These are phyloP conservation scores for Epizoanthus ramosus DNA, from an alignment of 92 coral and sea anemone species.

Conservation along the genomic window DNA sequence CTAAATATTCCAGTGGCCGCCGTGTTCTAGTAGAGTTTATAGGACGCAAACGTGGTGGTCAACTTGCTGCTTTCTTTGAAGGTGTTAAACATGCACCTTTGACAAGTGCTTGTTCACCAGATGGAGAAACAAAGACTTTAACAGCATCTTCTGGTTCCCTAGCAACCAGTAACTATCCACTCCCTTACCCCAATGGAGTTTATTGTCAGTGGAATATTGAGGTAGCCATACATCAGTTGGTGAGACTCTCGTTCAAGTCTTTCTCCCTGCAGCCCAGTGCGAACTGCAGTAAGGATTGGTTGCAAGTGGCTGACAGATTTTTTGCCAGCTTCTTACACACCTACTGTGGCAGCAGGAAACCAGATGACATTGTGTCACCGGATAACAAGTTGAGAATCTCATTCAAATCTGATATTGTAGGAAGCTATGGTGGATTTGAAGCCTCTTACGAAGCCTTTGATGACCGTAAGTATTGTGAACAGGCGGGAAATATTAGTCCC, in stretches of 20 bases:
- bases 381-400: constrained; percentile 14
- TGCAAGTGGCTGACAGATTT: background rate
- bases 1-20: constrained; percentile 29
- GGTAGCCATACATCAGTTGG: constrained; percentile 1
- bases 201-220: constrained; percentile 10
- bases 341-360: constrained; percentile 13
- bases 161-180: constrained; percentile 19
- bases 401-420: constrained; percentile 18
- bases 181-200: constrained; percentile 20
- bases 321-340: background rate
- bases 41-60: background rate
- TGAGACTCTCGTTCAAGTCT: constrained; percentile 27
- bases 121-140: background rate
- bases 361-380: background rate
- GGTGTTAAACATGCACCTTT: constrained; percentile 29
- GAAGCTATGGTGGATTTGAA: constrained; percentile 25
- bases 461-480: constrained; percentile 4
- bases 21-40: constrained; percentile 22
- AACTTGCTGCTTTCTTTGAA: constrained; percentile 3
- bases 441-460: constrained; percentile 24
- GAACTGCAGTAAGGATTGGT: constrained; percentile 20
- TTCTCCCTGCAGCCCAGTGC: constrained; percentile 28
- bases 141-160: constrained; percentile 9
- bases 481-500: background rate
- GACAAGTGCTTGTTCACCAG: constrained; percentile 7